Conservation (phyloP, 2,888 invertebrate species). For the Torymus auratus region DNA sequence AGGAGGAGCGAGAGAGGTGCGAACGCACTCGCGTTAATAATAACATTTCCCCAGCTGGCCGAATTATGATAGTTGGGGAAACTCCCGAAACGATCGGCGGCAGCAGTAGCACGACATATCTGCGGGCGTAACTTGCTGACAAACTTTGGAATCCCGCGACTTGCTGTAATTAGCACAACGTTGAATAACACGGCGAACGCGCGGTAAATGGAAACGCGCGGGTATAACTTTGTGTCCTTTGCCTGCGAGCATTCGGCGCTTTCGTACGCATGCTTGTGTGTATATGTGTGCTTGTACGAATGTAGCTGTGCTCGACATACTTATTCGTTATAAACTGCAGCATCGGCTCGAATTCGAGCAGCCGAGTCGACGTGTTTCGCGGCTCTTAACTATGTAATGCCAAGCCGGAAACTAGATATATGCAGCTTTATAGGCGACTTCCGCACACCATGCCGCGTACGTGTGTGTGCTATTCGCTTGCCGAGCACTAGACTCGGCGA, state of each 20-base stretch:
- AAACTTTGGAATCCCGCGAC: conserved; percentile 9
- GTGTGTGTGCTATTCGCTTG: neutral
- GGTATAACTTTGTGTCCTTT: conserved; percentile 24
- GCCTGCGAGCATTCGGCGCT: neutral
- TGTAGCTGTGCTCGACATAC: neutral
- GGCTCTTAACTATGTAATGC: conserved; percentile 22
- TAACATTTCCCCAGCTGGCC: neutral
- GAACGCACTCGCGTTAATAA: neutral
- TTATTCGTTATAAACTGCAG: conserved; percentile 40
- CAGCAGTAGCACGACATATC: neutral
- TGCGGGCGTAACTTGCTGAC: neutral
- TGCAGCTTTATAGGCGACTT: conserved; percentile 40
- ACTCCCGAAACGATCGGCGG: neutral
- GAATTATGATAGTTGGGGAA: neutral
- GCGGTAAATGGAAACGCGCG: neutral
- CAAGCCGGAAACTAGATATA: conserved; percentile 40
- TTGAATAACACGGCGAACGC: neutral
- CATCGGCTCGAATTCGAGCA: conserved; percentile 39
- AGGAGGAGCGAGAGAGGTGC: no score
- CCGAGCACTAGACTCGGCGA: conserved; percentile 29
- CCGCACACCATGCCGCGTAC: conserved; percentile 8
- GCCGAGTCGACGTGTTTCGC: conserved; percentile 10
- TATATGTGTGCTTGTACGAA: no score
- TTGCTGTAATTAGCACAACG: conserved; percentile 13
- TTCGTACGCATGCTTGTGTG: neutral